Conservation (phyloP, 2,113 vertebrate species). For the Oenanthe oenanthe region DNA sequence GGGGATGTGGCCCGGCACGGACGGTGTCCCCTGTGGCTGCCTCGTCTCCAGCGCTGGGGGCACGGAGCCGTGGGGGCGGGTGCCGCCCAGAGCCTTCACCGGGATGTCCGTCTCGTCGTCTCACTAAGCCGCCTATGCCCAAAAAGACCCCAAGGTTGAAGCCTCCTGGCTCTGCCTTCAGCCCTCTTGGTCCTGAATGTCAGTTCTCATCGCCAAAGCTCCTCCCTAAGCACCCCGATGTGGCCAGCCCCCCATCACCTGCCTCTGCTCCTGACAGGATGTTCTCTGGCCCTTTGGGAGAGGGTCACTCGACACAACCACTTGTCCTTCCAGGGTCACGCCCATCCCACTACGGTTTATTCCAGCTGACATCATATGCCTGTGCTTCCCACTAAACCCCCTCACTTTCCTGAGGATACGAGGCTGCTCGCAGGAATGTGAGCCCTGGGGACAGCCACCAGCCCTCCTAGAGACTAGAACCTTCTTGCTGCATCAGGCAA, state of each 20-base stretch:
- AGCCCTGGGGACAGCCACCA: background rate
- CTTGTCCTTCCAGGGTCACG: background rate
- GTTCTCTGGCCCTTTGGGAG: background rate
- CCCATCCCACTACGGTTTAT: background rate
- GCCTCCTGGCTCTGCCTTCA: background rate
- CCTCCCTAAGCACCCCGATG: background rate
- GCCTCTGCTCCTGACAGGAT: background rate
- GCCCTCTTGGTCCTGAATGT: constrained; percentile 16
- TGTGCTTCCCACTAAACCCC: background rate
- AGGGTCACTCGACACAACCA: fast-evolving
- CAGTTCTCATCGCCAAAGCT: constrained; percentile 41
- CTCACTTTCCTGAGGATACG: fast-evolving
- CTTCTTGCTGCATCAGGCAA: background rate
- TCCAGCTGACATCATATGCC: background rate
- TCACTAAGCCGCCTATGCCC: constrained; percentile 27
- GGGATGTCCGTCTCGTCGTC: background rate
- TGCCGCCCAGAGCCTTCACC: background rate
- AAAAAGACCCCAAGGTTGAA: background rate
- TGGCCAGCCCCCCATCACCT: background rate
- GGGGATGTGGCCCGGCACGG: background rate
- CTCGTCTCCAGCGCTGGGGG: fast-evolving
- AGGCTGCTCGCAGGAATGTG: background rate
- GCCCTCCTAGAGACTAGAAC: background rate
- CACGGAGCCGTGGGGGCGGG: background rate
- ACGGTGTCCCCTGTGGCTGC: background rate